These are phyloP conservation scores for Spodoptera littoralis DNA, from an alignment of 2,888 invertebrate species.

Conservation along the genomic window DNA sequence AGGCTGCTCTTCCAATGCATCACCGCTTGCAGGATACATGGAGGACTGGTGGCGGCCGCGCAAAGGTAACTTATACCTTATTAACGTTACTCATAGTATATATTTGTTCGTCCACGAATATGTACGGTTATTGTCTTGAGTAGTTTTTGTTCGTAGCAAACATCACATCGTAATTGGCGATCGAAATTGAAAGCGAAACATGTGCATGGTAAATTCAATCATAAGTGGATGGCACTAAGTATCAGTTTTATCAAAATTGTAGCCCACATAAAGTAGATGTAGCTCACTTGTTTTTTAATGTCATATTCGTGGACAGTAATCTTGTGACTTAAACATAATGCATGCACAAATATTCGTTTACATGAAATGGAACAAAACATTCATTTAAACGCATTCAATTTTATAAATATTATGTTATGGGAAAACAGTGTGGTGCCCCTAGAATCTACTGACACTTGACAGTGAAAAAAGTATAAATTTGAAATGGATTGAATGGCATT, in stretches of 20 bases:
- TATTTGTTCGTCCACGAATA: slow-evolving; percentile 59
- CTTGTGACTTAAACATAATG: slow-evolving; percentile 41
- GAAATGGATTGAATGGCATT: slow-evolving; percentile 51
- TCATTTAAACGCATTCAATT: slow-evolving; percentile 11
- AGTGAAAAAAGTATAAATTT: slow-evolving; percentile 3
- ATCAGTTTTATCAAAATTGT: too few relatives aligned
- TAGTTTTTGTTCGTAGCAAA: not conserved
- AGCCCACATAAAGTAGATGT: slow-evolving; percentile 1
- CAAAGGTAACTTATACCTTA: slow-evolving; percentile 93
- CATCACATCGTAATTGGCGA: not conserved
- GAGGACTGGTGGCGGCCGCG: slow-evolving; percentile 99
- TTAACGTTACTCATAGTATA: slow-evolving; percentile 70
- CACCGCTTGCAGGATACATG: slow-evolving; percentile 98
- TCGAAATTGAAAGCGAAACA: too few relatives aligned
- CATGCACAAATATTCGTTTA: slow-evolving; percentile 58
- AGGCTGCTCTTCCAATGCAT: slow-evolving; percentile 93
- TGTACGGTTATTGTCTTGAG: slow-evolving; percentile 18
- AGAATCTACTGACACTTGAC: too few relatives aligned
- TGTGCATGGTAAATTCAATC: too few relatives aligned
- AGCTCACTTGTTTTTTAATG: slow-evolving; percentile 20
- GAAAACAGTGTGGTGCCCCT: slow-evolving; percentile 9
- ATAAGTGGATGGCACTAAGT: too few relatives aligned
- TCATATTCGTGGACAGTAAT: slow-evolving; percentile 55
- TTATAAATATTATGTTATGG: slow-evolving; percentile 4
- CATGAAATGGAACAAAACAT: slow-evolving; percentile 60